Conservation (phyloP, 2,113 vertebrate genomes). For the Oryzias woworae region DNA sequence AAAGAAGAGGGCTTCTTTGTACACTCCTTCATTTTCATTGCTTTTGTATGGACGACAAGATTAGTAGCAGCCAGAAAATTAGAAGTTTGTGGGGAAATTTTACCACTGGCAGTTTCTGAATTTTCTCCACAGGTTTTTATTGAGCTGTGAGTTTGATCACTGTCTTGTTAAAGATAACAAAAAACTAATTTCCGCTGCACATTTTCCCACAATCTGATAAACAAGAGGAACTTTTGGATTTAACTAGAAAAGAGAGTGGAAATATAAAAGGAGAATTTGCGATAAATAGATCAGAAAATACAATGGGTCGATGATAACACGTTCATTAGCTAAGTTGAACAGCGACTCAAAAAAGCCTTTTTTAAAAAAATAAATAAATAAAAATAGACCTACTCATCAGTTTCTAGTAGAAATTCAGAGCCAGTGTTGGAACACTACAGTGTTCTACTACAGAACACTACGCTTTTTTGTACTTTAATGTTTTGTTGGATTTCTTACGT, state of each 20-base stretch:
- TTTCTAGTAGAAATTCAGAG: conserved; percentile 48
- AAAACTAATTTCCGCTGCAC: conserved; percentile 47
- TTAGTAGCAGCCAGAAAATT: conserved; percentile 6
- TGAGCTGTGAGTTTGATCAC: conserved; percentile 10
- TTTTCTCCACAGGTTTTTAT: conserved; percentile 1
- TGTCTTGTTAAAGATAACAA: conserved; percentile 50
- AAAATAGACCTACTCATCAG: conserved; percentile 34
- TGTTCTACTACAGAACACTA: too few relatives aligned
- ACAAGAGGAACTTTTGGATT: conserved; percentile 29
- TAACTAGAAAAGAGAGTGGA: conserved; percentile 31
- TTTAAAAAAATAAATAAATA: conserved; percentile 20
- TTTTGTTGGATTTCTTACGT: too few relatives aligned
- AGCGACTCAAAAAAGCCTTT: conserved; percentile 48
- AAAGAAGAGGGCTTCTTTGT: background rate
- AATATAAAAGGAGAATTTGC: conserved; percentile 39
- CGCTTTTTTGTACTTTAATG: too few relatives aligned
- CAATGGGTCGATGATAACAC: conserved; percentile 57
- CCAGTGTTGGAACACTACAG: conserved; percentile 37
- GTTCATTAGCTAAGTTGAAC: conserved; percentile 43
- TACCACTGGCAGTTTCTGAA: conserved; percentile 16
- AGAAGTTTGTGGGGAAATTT: conserved; percentile 3
- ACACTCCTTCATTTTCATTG: conserved; percentile 27
- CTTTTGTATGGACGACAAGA: background rate
- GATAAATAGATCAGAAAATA: conserved; percentile 42
- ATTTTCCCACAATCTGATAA: conserved; percentile 45